Evolutionary conservation across 2,797 vertebrate species (phyloP), one percentile per base, ranked within the genome.

Genomic region (Gymnothorax reevesii): DNA sequence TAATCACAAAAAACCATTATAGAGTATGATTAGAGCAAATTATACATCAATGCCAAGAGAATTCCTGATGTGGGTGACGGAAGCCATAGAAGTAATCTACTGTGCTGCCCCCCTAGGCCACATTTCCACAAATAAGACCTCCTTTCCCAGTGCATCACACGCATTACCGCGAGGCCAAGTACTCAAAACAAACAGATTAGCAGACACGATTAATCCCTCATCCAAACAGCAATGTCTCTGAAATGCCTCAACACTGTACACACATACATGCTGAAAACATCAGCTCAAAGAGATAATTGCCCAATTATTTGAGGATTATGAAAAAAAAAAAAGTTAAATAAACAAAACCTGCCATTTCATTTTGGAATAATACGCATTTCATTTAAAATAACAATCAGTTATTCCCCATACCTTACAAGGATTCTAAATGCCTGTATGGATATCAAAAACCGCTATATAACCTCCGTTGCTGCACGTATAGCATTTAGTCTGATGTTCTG

Each of bases 391-490:
- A 88, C 87, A 87, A 83, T 87, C 90, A 86, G 85, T 60, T 82
- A 83, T 77, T 59, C 82, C 84, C 77, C 66, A 42, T 49, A 90
- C 88, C 89, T 90, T 91, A 89, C 85, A 42, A 25, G 80, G 75
- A 86, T 86, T 89, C 87, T 84, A 33, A 42, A 42, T 42, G 33
- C 33, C 1, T 89, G 90, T 86, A 86, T 66, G 85, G 85, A 93
- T 91, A 94, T 94, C 91, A 94, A 92, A 92, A 91, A 90, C 89
- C 88, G 92, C 88, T 90, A 92, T 94, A 96, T 94, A 92, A 90
- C 93, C 93, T 95, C 95, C 96, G 96, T 96, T 96, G 94, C 93
- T 94, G 93, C 95, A 97, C 96, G 33, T 42, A 96, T 97, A 97
- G 95, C 90, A 91, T 89, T 95, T 95, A 97, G 97, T 90, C 90